phyloP scores from a whole-genome alignment of 2,113 vertebrate genomes.

The Tursiops truncatus region DNA sequence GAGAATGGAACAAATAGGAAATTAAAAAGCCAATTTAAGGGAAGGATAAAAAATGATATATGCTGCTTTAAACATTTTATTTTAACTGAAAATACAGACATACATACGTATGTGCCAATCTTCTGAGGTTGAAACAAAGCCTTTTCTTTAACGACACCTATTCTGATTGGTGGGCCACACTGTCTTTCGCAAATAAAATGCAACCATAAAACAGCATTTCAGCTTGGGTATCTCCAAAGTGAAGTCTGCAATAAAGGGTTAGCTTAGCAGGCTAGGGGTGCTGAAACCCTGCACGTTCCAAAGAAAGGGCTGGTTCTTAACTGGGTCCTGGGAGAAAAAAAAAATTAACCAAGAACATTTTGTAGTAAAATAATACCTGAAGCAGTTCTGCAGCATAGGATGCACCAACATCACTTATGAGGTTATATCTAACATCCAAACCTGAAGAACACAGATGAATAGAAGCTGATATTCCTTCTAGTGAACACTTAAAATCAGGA shows the following conservation, averaged over 20 bases:
- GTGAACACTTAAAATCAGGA: not conserved
- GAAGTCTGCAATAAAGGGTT: not conserved
- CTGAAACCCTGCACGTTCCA: not conserved
- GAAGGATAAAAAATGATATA: not conserved
- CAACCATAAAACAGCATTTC: not conserved
- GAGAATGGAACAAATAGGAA: not conserved
- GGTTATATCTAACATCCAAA: conserved; percentile 90
- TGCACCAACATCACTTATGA: conserved; percentile 86
- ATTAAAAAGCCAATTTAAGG: not conserved
- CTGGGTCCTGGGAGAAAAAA: not conserved
- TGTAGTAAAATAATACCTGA: conserved; percentile 81
- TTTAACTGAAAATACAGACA: not conserved
- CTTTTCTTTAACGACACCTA: not conserved
- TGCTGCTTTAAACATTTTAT: not conserved
- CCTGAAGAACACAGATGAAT: conserved; percentile 80
- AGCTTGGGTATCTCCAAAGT: not conserved
- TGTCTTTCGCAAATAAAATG: not conserved
- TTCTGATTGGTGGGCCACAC: not conserved
- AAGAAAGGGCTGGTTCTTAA: not conserved
- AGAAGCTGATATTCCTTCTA: not conserved
- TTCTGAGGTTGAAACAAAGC: not conserved
- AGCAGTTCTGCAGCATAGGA: conserved; percentile 83
- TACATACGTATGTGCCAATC: not conserved
- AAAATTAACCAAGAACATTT: not conserved
- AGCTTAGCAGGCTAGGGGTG: not conserved